Percentiles rank a stretch among this genome's conserved stretches.
Evolutionary conservation across 2,113 vertebrate genomes (phyloP).

Genomic region (Oncorhynchus gorbuscha): DNA sequence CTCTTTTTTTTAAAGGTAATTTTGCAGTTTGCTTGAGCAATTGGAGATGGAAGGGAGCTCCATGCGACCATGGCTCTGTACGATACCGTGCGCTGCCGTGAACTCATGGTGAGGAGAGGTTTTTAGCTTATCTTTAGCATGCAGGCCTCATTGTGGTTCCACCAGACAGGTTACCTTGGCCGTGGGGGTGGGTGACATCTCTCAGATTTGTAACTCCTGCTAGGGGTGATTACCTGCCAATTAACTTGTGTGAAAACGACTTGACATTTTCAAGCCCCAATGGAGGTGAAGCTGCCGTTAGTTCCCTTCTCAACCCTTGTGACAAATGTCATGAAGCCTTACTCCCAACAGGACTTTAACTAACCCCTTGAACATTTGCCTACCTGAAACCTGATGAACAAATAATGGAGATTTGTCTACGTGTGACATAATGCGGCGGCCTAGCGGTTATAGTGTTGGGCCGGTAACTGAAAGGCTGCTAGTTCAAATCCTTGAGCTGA

Average conservation of each 20-base stretch:
- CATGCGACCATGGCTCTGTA: no score
- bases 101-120: background rate
- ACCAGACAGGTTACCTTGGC: background rate
- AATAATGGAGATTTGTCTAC: background rate
- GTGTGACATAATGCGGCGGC: no score
- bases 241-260: slow-evolving; percentile 7
- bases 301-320: background rate
- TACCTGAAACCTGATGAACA: background rate
- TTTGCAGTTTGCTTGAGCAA: no score
- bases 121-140: background rate
- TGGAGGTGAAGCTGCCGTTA: background rate
- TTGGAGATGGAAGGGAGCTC: no score
- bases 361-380: background rate
- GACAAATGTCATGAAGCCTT: background rate
- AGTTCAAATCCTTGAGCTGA: no score
- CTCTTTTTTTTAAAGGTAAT: no score
- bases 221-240: slow-evolving; percentile 5
- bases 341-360: background rate
- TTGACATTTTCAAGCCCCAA: background rate
- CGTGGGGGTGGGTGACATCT: background rate
- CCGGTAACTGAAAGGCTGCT: no score
- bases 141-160: background rate
- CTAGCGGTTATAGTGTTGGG: no score
- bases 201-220: slow-evolving; percentile 1
- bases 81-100: slow-evolving; percentile 32